Base-by-base conservation (phyloP, 2,888 invertebrate species). In the Acheta domesticus region DNA sequence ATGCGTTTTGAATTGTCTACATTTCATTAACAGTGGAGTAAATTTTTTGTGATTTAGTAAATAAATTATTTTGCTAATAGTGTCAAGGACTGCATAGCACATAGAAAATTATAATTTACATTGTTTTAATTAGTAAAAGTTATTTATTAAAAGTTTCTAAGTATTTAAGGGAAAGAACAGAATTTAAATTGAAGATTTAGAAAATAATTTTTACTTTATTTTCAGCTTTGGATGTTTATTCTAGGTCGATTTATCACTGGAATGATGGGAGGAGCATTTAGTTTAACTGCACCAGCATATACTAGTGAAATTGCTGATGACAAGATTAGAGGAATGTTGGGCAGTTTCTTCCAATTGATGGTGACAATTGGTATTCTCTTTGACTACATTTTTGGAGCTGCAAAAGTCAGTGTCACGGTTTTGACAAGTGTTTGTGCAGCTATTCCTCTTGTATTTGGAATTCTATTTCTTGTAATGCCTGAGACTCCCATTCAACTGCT, bases 331-430 rank as follows among this genome's bases (percentile, higher is more conserved):
- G 97, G 97, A 1, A 91, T 92, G 0, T 87, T 97, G 0, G 97
- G 96, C 5, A 94, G 95, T 77, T 95, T 93, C 85, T 96, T 96
- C 85, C 97, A 97, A 85, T 87, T 98, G 50, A 93, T 95, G 91
- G 89, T 97, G 80, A 94, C 94, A 0, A 86, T 93, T 19, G 97
- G 97, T 83, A 95, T 97, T 80, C 89, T 96, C 1, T 89, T 93
- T 81, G 90, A 93, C 0, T 96, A 96, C 85, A 86, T 90, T 0
- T 86, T 94, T 4, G 96, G 94, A 1, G 86, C 89, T 62, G 89
- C n/a, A n/a, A 62, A 62, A 14, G 62, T 62, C 16, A 12, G 89
- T 84, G 86, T 89, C 0, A 86, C 87, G 8, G 91, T 91, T 84
- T 89, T 90, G 82, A 93, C 94, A 3, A 87, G 93, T 5, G 86